These are phyloP conservation scores for Trichonephila clavata DNA, from an alignment of 1,140 invertebrate species.

Conservation along the genomic window DNA sequence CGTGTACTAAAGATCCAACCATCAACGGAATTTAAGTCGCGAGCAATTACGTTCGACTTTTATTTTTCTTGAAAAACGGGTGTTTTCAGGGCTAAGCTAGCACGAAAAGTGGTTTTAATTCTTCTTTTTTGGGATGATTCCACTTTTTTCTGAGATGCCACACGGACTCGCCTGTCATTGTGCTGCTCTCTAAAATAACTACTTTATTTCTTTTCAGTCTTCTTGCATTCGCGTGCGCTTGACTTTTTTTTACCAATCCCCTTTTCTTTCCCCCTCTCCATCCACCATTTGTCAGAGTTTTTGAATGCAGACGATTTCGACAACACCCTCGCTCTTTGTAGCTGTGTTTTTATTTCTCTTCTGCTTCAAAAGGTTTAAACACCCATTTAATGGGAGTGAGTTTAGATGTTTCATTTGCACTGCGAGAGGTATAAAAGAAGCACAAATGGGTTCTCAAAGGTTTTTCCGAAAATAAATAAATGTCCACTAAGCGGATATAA, in stretches of 20 bases:
- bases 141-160: constrained; percentile 4
- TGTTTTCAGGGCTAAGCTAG: constrained; percentile 43
- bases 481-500: constrained; percentile 4
- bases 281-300: constrained; percentile 61
- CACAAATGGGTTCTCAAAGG: background rate
- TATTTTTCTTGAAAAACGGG: constrained; percentile 39
- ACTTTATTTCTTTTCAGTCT: constrained; percentile 40
- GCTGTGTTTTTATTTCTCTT: constrained; percentile 35
- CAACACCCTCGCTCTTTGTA: constrained; percentile 67
- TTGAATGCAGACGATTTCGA: constrained; percentile 59
- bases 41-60: constrained; percentile 51
- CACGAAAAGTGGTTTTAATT: constrained; percentile 40
- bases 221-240: constrained; percentile 22
- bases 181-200: constrained; percentile 46
- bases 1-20: background rate
- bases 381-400: constrained; percentile 59
- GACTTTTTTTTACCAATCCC: background rate
- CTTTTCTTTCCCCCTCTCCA: background rate
- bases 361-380: constrained; percentile 38
- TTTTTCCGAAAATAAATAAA: constrained; percentile 22
- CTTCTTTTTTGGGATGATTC: constrained; percentile 8
- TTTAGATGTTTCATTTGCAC: constrained; percentile 64
- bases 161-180: constrained; percentile 58
- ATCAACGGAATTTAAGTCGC: background rate
- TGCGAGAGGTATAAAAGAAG: background rate